Conservation (phyloP, 2,113 vertebrate genomes). For the Myiozetetes cayanensis region DNA sequence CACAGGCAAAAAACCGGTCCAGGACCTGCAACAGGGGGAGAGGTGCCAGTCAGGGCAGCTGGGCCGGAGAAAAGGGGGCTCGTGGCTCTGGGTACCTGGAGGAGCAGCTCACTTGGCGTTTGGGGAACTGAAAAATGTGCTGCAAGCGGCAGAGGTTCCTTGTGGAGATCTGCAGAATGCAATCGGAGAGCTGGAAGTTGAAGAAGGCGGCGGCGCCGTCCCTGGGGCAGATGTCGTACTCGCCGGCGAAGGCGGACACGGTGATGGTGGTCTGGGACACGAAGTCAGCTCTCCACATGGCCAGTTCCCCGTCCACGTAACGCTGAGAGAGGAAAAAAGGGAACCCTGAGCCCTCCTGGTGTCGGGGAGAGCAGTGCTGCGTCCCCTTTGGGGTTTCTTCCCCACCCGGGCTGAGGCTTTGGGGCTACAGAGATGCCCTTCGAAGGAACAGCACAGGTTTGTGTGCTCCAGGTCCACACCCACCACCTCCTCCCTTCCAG, state of each 20-base stretch:
- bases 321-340: constrained; percentile 34
- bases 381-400: background rate
- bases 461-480: background rate
- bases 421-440: background rate
- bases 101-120: constrained; percentile 54
- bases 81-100: background rate
- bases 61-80: background rate
- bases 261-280: constrained; percentile 61
- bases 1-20: background rate
- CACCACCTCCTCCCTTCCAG: background rate
- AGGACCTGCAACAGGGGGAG: background rate
- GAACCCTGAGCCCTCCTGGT: background rate
- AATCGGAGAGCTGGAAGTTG: constrained; percentile 54
- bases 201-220: constrained; percentile 5
- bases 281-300: constrained; percentile 51
- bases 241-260: constrained; percentile 73
- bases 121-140: constrained; percentile 30
- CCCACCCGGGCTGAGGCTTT: background rate
- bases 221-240: constrained; percentile 80
- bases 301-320: constrained; percentile 79
- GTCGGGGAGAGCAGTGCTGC: background rate
- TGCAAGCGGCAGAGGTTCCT: constrained; percentile 58
- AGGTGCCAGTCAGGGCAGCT: background rate
- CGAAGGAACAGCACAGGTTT: background rate
- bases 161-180: constrained; percentile 53